Conservation (phyloP, 1,140 invertebrate species). For the Diorhabda sublineata region DNA sequence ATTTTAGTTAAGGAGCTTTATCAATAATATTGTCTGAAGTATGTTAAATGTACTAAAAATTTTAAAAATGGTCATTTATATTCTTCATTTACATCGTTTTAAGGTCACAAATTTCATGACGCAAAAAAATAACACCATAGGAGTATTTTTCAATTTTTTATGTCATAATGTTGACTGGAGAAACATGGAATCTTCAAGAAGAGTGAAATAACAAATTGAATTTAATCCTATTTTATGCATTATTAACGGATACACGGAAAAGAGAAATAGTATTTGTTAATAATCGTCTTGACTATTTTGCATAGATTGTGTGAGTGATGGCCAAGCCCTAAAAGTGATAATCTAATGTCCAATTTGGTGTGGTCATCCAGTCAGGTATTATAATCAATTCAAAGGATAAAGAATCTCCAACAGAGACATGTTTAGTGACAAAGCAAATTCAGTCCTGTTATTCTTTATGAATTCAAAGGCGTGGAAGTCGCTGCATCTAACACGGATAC, state of each 20-base stretch:
- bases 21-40: no score
- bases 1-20: no score
- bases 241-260: neutral
- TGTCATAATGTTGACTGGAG: no score
- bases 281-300: neutral
- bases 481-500: neutral
- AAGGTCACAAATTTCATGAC: no score
- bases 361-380: slow-evolving; percentile 7
- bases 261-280: neutral
- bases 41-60: no score
- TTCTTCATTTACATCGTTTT: no score
- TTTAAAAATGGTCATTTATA: no score
- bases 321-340: slow-evolving; percentile 1
- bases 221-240: neutral
- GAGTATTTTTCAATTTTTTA: no score
- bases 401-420: slow-evolving; percentile 5
- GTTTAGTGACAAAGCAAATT: slow-evolving; percentile 9
- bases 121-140: no score
- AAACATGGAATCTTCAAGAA: no score
- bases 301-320: neutral
- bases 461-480: slow-evolving; percentile 8
- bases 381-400: slow-evolving; percentile 4
- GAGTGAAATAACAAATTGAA: no score
- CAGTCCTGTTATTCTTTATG: slow-evolving; percentile 5
- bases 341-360: slow-evolving; percentile 5